Evolutionary conservation across 2,888 invertebrate species (phyloP).

Genomic region (Resseliella maxima): DNA sequence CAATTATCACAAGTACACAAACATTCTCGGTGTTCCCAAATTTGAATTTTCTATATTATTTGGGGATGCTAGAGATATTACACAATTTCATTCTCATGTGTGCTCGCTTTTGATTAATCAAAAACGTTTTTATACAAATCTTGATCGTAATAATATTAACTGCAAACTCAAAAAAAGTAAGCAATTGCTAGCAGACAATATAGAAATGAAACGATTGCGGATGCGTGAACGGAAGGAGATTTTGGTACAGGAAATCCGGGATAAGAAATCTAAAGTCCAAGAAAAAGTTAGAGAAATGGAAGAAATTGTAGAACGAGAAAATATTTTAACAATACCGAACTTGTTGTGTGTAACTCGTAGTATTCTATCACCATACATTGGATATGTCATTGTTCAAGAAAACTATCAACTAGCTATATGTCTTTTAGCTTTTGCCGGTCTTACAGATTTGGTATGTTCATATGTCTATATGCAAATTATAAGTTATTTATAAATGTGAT

Average conservation of each 20-base stretch:
- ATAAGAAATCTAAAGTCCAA: slow-evolving; percentile 77
- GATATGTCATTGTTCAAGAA: slow-evolving; percentile 86
- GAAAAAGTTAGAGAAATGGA: slow-evolving; percentile 82
- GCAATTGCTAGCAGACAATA: slow-evolving; percentile 70
- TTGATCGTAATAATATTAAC: not conserved
- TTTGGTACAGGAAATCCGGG: slow-evolving; percentile 77
- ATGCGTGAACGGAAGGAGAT: slow-evolving; percentile 73
- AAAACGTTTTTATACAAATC: not conserved
- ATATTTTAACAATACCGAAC: slow-evolving; percentile 94
- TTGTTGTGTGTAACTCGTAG: slow-evolving; percentile 88
- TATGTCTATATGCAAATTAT: not conserved
- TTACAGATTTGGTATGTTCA: slow-evolving; percentile 85
- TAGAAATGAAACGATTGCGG: slow-evolving; percentile 74
- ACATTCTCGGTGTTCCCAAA: too few relatives aligned
- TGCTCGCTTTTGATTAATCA: not conserved
- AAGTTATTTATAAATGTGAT: not conserved
- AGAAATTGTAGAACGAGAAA: slow-evolving; percentile 76
- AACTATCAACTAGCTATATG: slow-evolving; percentile 84
- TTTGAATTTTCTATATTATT: too few relatives aligned
- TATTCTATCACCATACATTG: slow-evolving; percentile 86
- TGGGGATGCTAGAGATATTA: not conserved
- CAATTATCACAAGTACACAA: too few relatives aligned
- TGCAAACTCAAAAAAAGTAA: slow-evolving; percentile 63
- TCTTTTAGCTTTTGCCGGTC: slow-evolving; percentile 85
- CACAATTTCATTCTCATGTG: not conserved